These are phyloP conservation scores for Manis javanica DNA, from an alignment of 2,797 vertebrate species.

Conservation along the genomic window DNA sequence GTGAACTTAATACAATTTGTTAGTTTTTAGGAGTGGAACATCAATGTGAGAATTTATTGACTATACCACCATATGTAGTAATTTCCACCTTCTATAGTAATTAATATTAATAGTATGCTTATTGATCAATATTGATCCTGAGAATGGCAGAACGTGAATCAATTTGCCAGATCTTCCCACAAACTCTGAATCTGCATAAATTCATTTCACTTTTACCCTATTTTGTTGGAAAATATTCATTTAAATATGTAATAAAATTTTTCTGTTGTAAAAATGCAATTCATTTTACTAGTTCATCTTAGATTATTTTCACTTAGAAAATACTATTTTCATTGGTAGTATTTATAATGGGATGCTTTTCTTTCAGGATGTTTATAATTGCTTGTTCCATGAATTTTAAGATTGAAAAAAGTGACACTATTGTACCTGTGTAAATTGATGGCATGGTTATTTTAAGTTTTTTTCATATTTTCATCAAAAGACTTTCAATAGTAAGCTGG, in stretches of 20 bases:
- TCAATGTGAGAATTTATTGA: not conserved
- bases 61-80: not conserved
- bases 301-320: not conserved
- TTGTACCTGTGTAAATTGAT: not conserved
- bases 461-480: conserved; percentile 40
- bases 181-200: not conserved
- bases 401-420: not conserved
- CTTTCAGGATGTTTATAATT: not conserved
- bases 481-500: not conserved
- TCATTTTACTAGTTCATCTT: not conserved
- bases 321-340: not conserved
- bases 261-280: not conserved
- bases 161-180: not conserved
- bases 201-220: not conserved
- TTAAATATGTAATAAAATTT: not conserved
- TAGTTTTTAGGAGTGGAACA: not conserved
- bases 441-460: not conserved
- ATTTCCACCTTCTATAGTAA: not conserved
- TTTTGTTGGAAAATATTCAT: not conserved
- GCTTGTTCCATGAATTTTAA: not conserved
- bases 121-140: not conserved
- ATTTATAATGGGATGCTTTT: not conserved
- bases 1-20: not conserved
- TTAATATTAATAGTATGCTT: not conserved
- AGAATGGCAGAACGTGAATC: not conserved